Percentiles rank a stretch among this genome's conserved stretches.
These are phyloP conservation scores for Eilema griseolum DNA, from an alignment of 2,888 invertebrate species.

Conservation along the genomic window DNA sequence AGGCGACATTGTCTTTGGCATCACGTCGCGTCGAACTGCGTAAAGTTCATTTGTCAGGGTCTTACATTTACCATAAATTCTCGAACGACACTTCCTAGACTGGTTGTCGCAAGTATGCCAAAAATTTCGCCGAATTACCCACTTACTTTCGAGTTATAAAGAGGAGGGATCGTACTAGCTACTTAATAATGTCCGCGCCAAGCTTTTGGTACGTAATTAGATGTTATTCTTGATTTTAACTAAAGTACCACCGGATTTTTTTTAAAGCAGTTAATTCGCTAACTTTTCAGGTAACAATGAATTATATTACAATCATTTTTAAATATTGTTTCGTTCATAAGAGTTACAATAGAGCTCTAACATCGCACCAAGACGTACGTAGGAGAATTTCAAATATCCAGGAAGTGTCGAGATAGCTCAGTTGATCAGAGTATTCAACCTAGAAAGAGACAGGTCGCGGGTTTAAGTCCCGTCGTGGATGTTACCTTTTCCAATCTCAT, in stretches of 20 bases:
- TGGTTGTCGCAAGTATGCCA: constrained; percentile 59
- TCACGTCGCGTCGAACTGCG: constrained; percentile 69
- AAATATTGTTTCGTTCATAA: constrained; percentile 47
- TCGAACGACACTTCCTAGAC: constrained; percentile 62
- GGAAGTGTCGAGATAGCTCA: too few species aligned
- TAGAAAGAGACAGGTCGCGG: too few species aligned
- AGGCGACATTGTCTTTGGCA: constrained; percentile 71
- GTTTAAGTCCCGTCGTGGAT: too few species aligned
- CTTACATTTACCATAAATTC: constrained; percentile 68
- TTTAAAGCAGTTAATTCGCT: constrained; percentile 24
- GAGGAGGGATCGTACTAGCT: constrained; percentile 49
- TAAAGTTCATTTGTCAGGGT: constrained; percentile 78
- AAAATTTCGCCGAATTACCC: constrained; percentile 52
- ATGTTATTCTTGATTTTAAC: constrained; percentile 38
- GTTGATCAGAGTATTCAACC: too few species aligned
- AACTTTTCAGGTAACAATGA: too few species aligned
- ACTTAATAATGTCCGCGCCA: constrained; percentile 51
- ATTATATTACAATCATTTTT: too few species aligned
- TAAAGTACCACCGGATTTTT: constrained; percentile 33
- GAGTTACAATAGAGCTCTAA: constrained; percentile 35
- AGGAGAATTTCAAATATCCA: too few species aligned
- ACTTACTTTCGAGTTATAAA: constrained; percentile 52
- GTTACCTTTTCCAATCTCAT: too few species aligned
- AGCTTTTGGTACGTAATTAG: constrained; percentile 52
- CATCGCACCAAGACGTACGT: too few species aligned